phyloP scores from a whole-genome alignment of 2,797 vertebrate genomes.

The Sebastes oblongus region DNA sequence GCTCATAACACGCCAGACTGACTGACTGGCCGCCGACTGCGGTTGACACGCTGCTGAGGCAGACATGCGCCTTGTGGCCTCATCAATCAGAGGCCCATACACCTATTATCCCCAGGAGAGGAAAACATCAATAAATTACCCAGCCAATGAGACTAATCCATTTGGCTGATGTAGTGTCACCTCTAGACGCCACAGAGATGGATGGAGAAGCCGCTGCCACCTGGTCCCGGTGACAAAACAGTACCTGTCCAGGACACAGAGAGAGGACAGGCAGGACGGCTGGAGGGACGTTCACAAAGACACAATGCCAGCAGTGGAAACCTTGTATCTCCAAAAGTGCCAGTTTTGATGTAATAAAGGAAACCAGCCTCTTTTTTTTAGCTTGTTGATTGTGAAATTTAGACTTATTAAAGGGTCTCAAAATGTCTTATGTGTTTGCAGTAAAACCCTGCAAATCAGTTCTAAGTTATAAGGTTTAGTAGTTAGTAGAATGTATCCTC shows the following conservation, averaged over 20 bases:
- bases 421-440: neutral
- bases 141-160: conserved; percentile 81
- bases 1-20: conserved; percentile 5
- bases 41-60: conserved; percentile 35
- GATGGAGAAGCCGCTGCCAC: conserved; percentile 59
- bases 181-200: conserved; percentile 74
- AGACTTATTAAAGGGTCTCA: neutral
- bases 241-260: conserved; percentile 25
- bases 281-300: neutral
- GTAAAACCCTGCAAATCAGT: neutral
- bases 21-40: conserved; percentile 37
- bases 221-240: conserved; percentile 58
- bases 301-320: neutral
- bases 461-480: neutral
- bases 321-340: neutral
- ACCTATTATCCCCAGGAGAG: conserved; percentile 78
- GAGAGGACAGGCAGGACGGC: neutral
- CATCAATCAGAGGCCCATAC: conserved; percentile 76
- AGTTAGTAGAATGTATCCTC: too few relatives aligned
- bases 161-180: conserved; percentile 82
- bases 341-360: neutral
- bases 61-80: conserved; percentile 38
- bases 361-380: neutral
- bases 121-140: conserved; percentile 83
- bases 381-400: neutral